Conservation (phyloP, 2,797 vertebrate species). For the Esox masquinongy region DNA sequence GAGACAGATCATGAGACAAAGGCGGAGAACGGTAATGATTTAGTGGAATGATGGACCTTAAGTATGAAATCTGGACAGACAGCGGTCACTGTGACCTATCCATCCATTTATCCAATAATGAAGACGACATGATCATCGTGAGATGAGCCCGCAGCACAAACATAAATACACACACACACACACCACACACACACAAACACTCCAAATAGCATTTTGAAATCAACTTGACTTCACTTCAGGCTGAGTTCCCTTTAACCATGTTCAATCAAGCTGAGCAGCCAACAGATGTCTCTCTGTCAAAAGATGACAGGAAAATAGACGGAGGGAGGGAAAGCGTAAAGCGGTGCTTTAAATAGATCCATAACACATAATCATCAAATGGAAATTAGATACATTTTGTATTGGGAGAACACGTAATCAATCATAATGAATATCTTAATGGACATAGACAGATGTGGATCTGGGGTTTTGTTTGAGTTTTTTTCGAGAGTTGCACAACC, state of each 20-base stretch:
- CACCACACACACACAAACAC: neutral
- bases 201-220: neutral
- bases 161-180: neutral
- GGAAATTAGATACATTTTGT: neutral
- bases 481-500: neutral
- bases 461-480: neutral
- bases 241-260: neutral
- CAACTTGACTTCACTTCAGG: neutral
- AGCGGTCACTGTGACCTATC: slow-evolving; percentile 47
- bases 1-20: neutral
- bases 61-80: slow-evolving; percentile 48
- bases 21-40: slow-evolving; percentile 2
- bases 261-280: neutral
- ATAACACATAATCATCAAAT: neutral
- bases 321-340: neutral
- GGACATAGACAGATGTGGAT: neutral
- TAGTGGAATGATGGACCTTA: slow-evolving; percentile 42
- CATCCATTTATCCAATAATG: neutral
- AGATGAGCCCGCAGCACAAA: neutral
- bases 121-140: neutral
- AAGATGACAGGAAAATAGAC: neutral
- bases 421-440: neutral
- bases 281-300: neutral
- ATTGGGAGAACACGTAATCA: neutral
- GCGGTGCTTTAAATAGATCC: neutral